Evolutionary conservation across 1,140 invertebrate species (phyloP).

Genomic region (Charaxes varanes): DNA sequence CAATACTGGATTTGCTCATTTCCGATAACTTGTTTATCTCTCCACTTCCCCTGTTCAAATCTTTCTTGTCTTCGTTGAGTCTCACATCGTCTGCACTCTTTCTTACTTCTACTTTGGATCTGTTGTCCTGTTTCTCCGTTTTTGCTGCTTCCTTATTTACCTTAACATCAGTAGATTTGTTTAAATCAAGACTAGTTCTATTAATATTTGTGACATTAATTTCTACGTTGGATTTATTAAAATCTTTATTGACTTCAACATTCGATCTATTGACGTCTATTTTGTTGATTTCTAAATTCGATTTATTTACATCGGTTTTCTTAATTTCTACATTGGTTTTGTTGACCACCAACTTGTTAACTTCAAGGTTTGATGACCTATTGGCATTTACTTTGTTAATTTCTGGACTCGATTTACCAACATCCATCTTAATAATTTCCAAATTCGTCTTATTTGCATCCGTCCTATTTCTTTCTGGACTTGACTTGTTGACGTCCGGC

Average conservation of each 20-base stretch:
- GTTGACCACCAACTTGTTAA: conserved; percentile 7
- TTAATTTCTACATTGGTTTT: too few species aligned
- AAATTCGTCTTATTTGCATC: conserved; percentile 2
- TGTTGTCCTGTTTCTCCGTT: conserved; percentile 9
- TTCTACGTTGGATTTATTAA: too few species aligned
- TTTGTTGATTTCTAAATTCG: conserved; percentile 6
- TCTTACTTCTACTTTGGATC: conserved; percentile 15
- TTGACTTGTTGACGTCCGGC: conserved; percentile 8
- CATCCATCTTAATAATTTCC: conserved; percentile 5
- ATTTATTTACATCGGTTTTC: conserved; percentile 10
- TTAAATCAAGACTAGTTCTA: conserved; percentile 4
- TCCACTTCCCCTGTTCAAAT: conserved; percentile 11
- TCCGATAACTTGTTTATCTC: conserved; percentile 11
- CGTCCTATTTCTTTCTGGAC: conserved; percentile 5
- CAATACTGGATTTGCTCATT: conserved; percentile 18
- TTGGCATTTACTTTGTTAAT: conserved; percentile 5
- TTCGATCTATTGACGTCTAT: not conserved
- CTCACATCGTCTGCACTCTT: conserved; percentile 26
- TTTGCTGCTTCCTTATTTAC: not conserved
- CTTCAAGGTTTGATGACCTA: too few species aligned
- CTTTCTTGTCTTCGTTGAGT: conserved; percentile 15
- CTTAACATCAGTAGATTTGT: not conserved
- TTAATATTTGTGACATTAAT: too few species aligned
- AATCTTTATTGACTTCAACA: not conserved
- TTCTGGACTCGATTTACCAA: not conserved